A percentile compares a stretch with the other conserved stretches of the same genome.
Conservation (phyloP, 1,140 invertebrate genomes). For the Neoseiulus cucumeris region DNA sequence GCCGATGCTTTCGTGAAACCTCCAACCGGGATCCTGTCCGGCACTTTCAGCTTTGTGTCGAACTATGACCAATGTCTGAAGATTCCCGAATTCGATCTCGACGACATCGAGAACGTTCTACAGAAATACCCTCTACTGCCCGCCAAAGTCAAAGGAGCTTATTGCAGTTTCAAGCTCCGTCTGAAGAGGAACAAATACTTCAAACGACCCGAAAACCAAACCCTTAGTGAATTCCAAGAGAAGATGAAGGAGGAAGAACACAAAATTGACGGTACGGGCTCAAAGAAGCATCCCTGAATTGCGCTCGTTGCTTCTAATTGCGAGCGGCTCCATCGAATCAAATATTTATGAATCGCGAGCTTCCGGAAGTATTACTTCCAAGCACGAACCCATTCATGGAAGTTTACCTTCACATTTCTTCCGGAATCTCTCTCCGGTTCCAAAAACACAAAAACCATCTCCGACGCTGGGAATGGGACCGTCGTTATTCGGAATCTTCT, state of each 20-base stretch:
- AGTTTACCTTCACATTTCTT: too few relatives aligned
- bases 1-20: constrained; percentile 1
- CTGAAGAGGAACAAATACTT: neutral
- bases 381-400: too few relatives aligned
- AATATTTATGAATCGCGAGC: too few relatives aligned
- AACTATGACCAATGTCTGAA: constrained; percentile 5
- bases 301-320: neutral
- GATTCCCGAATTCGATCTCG: neutral
- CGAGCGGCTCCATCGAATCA: neutral
- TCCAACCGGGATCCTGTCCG: neutral
- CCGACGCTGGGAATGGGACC: too few relatives aligned
- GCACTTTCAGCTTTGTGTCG: neutral
- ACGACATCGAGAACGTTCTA: neutral
- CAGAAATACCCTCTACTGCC: neutral
- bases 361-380: too few relatives aligned
- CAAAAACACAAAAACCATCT: too few relatives aligned
- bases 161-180: constrained; percentile 4
- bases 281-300: too few relatives aligned
- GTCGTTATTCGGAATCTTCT: neutral
- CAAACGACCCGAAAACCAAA: neutral
- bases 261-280: neutral
- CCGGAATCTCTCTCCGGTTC: too few relatives aligned
- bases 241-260: constrained; percentile 1
- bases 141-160: neutral
- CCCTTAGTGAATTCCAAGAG: neutral